Evolutionary conservation across 2,797 vertebrate species (phyloP).

Genomic region (Eutrigla gurnardus): DNA sequence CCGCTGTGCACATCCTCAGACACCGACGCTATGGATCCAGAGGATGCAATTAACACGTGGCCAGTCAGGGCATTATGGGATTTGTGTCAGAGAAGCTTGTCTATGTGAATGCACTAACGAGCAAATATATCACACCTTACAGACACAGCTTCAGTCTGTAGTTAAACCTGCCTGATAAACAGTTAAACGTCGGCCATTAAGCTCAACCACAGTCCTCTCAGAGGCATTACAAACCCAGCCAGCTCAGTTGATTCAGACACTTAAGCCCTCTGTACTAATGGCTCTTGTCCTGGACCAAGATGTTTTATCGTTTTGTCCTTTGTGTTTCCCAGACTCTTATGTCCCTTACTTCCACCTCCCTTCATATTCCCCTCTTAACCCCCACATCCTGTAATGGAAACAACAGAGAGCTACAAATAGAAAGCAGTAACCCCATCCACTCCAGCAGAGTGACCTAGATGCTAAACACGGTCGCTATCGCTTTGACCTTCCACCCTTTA

Average conservation of each 20-base stretch:
- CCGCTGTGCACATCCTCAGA: too few relatives aligned
- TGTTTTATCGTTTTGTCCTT: conserved; percentile 11
- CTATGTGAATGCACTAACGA: too few relatives aligned
- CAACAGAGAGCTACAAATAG: conserved; percentile 25
- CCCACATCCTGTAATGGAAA: conserved; percentile 7
- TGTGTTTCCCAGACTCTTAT: background rate
- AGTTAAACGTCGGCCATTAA: background rate
- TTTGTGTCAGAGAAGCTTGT: too few relatives aligned
- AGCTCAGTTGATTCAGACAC: background rate
- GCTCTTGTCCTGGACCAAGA: background rate
- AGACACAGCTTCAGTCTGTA: background rate
- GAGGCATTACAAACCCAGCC: background rate
- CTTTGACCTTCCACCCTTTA: conserved; percentile 31
- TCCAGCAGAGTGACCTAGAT: background rate
- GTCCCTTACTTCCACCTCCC: background rate
- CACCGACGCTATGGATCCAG: too few relatives aligned
- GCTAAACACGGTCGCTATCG: conserved; percentile 16
- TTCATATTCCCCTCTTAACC: background rate
- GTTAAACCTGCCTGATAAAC: background rate
- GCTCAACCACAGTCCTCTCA: background rate
- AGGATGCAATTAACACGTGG: too few relatives aligned
- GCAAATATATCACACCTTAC: background rate
- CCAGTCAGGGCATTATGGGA: too few relatives aligned
- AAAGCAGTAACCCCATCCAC: background rate
- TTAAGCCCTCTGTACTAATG: conserved; percentile 1